Evolutionary conservation across 1,140 invertebrate species (phyloP).

Genomic region (Cyphomyrmex costatus): DNA sequence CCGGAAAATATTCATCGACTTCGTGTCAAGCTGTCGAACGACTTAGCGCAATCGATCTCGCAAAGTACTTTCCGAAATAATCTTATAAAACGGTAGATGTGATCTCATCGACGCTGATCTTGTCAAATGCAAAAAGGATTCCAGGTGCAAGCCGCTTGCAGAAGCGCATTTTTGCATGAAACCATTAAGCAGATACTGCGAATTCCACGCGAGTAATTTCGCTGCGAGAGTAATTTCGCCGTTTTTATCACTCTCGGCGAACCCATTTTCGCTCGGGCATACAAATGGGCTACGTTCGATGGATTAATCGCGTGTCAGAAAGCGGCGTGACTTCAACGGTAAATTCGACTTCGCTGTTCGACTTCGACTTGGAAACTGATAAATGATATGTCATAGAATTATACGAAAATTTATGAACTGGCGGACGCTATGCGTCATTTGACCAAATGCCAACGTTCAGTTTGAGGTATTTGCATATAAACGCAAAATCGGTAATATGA

Average conservation of each 20-base stretch:
- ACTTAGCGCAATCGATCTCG: constrained; percentile 38
- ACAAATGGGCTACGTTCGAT: constrained; percentile 63
- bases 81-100: constrained; percentile 29
- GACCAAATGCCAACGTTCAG: not conserved
- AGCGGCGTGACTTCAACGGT: constrained; percentile 54
- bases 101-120: constrained; percentile 15
- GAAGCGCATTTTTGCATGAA: constrained; percentile 56
- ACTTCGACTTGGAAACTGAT: constrained; percentile 55
- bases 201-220: constrained; percentile 61
- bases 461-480: constrained; percentile 19
- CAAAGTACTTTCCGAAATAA: constrained; percentile 2
- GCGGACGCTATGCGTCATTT: constrained; percentile 23
- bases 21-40: constrained; percentile 10
- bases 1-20: constrained; percentile 38
- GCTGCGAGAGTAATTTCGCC: constrained; percentile 53
- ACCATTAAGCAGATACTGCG: constrained; percentile 59
- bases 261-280: constrained; percentile 57
- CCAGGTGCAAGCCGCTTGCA: not conserved
- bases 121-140: constrained; percentile 47
- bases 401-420: constrained; percentile 58
- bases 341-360: constrained; percentile 49
- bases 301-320: constrained; percentile 63
- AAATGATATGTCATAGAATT: constrained; percentile 59
- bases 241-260: constrained; percentile 62
- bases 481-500: not conserved